Evolutionary conservation across 2,797 vertebrate species (phyloP).

Genomic region (Cuniculus paca): DNA sequence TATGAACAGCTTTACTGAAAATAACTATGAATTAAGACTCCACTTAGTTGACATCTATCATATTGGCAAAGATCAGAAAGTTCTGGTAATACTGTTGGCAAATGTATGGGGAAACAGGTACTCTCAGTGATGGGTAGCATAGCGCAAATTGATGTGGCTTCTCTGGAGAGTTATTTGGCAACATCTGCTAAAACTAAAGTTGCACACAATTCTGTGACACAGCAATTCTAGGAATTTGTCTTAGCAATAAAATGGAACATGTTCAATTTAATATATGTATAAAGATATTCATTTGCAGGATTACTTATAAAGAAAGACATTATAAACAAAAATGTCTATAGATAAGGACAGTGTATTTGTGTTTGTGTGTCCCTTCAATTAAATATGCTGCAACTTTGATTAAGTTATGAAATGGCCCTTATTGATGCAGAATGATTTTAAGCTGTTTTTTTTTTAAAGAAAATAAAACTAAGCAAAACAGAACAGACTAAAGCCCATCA

Average conservation of each 20-base stretch:
- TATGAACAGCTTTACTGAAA: background rate
- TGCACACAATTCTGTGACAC: background rate
- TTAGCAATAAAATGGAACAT: background rate
- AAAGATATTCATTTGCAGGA: background rate
- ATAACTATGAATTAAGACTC: slow-evolving; percentile 14
- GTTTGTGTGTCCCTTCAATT: background rate
- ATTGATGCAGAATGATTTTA: background rate
- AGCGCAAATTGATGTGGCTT: background rate
- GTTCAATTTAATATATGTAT: background rate
- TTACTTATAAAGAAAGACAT: background rate
- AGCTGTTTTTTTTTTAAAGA: too few species aligned
- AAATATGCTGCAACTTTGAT: background rate
- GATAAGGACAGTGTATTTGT: background rate
- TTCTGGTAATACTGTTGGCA: background rate
- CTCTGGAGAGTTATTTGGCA: background rate
- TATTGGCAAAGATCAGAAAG: background rate
- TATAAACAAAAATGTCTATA: background rate
- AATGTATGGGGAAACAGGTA: background rate
- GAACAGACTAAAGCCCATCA: too few species aligned
- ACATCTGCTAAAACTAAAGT: background rate
- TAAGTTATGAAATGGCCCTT: background rate
- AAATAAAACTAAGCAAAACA: too few species aligned
- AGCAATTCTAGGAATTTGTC: background rate
- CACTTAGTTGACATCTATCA: background rate
- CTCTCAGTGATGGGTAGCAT: background rate